These are phyloP conservation scores for Lordiphosa fenestrarum DNA, from an alignment of 2,888 invertebrate species.

Conservation along the genomic window DNA sequence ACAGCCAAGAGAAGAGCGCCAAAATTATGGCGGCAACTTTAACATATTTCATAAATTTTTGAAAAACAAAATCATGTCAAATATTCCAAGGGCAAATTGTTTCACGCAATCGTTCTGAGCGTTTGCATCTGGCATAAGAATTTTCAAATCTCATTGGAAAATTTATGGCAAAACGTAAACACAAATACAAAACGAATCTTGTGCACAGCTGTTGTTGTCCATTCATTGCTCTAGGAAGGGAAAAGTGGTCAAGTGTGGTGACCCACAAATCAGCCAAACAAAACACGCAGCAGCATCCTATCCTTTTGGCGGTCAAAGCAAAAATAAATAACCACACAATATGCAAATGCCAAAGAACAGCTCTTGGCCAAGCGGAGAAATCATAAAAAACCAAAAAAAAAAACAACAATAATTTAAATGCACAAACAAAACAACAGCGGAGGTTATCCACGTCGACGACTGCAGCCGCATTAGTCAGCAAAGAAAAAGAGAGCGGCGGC, in stretches of 20 bases:
- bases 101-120: slow-evolving; percentile 51
- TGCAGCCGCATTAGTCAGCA: slow-evolving; percentile 56
- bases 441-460: slow-evolving; percentile 19
- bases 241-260: slow-evolving; percentile 15
- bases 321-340: slow-evolving; percentile 22
- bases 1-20: neutral
- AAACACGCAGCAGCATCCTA: neutral
- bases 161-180: slow-evolving; percentile 53
- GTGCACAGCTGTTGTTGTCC: slow-evolving; percentile 57
- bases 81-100: slow-evolving; percentile 66
- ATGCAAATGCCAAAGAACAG: slow-evolving; percentile 40
- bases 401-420: slow-evolving; percentile 38
- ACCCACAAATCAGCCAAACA: slow-evolving; percentile 27
- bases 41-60: slow-evolving; percentile 10
- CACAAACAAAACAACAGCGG: slow-evolving; percentile 33
- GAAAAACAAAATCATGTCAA: slow-evolving; percentile 56
- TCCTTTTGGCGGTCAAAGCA: slow-evolving; percentile 9
- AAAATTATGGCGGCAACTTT: slow-evolving; percentile 4
- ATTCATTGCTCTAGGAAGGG: slow-evolving; percentile 13
- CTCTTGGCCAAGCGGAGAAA: slow-evolving; percentile 34
- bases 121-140: slow-evolving; percentile 53
- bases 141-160: slow-evolving; percentile 45
- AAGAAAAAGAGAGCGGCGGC: slow-evolving; percentile 30
- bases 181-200: slow-evolving; percentile 10
- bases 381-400: slow-evolving; percentile 21